Evolutionary conservation across 2,888 invertebrate species (phyloP).

Genomic region (Noctua comes): DNA sequence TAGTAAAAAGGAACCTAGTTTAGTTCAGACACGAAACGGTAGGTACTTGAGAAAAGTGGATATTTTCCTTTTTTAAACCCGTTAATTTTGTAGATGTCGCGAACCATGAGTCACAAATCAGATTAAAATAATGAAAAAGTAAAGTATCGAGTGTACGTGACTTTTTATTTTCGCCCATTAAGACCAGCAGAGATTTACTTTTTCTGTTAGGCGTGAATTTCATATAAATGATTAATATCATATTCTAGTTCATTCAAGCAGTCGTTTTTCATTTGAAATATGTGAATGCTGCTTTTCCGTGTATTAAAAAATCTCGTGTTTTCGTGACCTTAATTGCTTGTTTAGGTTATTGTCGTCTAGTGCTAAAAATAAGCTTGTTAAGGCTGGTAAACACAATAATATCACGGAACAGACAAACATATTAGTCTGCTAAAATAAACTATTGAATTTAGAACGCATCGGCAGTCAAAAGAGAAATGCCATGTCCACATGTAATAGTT

Average conservation of each 20-base stretch:
- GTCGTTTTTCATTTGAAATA: conserved; percentile 12
- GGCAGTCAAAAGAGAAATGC: not conserved
- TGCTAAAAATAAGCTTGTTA: not conserved
- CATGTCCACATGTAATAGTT: not conserved
- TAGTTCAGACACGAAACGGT: not conserved
- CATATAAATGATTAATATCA: conserved; percentile 41
- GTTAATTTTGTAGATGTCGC: conserved; percentile 24
- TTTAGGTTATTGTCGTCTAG: not conserved
- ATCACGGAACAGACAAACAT: conserved; percentile 1
- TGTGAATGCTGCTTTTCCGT: not conserved
- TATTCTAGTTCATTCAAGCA: conserved; percentile 8
- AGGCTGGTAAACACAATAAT: not conserved
- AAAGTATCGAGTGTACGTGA: conserved; percentile 60
- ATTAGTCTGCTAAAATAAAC: not conserved
- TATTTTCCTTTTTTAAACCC: conserved; percentile 25
- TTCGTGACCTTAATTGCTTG: conserved; percentile 2
- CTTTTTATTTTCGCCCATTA: conserved; percentile 44
- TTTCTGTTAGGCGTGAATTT: conserved; percentile 45
- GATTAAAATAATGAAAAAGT: conserved; percentile 62
- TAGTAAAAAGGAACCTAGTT: conserved; percentile 6
- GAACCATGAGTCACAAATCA: conserved; percentile 31
- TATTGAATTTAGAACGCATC: not conserved
- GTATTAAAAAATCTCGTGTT: not conserved
- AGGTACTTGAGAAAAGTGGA: not conserved
- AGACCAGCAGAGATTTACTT: conserved; percentile 38